Conservation (phyloP, 2,113 vertebrate genomes). For the Rhinogobius similis region DNA sequence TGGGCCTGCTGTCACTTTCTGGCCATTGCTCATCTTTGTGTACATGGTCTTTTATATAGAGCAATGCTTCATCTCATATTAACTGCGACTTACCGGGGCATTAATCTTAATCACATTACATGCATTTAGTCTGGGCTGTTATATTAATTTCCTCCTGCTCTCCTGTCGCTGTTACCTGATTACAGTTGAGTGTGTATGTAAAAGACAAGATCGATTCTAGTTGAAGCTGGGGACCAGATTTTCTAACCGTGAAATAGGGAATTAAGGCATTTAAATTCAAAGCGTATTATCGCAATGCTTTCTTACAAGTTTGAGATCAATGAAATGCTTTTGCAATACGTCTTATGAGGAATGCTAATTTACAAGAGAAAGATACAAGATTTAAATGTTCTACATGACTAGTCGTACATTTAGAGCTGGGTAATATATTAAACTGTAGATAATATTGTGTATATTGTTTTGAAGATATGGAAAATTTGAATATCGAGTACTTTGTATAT, state of each 20-base stretch:
- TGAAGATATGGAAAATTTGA: no score
- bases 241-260: no score
- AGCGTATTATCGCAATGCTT: no score
- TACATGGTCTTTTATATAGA: neutral
- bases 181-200: slow-evolving; percentile 20
- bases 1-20: slow-evolving; percentile 9
- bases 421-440: no score
- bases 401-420: no score
- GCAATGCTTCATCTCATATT: neutral
- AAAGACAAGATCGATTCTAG: neutral
- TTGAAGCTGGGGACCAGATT: neutral
- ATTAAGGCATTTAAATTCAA: no score
- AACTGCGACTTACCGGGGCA: slow-evolving; percentile 28
- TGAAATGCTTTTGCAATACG: no score
- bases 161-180: slow-evolving; percentile 43
- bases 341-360: no score
- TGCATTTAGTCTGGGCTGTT: slow-evolving; percentile 37
- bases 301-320: no score
- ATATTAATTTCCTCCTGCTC: slow-evolving; percentile 38
- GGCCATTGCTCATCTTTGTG: neutral
- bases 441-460: no score
- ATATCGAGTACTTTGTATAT: no score
- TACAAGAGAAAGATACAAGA: no score
- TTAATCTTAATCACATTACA: slow-evolving; percentile 64
- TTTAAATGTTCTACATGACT: neutral